These are phyloP conservation scores for Portunus trituberculatus DNA, from an alignment of 1,140 invertebrate species.

Conservation along the genomic window DNA sequence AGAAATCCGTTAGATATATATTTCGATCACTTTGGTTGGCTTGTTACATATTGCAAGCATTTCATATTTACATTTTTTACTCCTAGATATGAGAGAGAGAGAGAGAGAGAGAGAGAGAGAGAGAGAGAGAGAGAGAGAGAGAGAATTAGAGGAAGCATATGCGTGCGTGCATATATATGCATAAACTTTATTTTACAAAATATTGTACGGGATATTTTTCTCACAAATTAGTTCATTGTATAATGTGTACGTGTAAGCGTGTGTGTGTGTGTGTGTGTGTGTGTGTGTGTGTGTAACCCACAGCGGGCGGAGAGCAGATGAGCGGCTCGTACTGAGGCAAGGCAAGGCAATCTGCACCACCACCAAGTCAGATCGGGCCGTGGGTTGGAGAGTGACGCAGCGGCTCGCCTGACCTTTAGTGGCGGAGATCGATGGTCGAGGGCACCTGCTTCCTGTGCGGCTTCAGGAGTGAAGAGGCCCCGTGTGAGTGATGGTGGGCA, in stretches of 20 bases:
- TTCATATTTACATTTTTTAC: too few species aligned
- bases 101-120: conserved; percentile 26
- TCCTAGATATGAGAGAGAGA: conserved; percentile 42
- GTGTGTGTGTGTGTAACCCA: neutral
- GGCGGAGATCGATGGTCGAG: neutral
- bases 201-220: neutral
- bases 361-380: neutral
- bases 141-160: too few species aligned
- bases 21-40: too few species aligned
- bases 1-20: too few species aligned
- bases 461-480: neutral
- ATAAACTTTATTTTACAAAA: too few species aligned
- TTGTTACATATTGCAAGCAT: too few species aligned
- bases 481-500: neutral
- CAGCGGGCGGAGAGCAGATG: neutral
- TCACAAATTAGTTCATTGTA: neutral
- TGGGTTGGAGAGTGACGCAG: neutral
- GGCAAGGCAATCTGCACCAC: neutral
- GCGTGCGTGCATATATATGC: too few species aligned
- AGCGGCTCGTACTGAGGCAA: neutral
- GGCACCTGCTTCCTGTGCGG: neutral
- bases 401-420: neutral
- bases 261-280: conserved; percentile 37
- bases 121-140: conserved; percentile 35
- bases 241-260: neutral